A percentile compares a stretch with the other conserved stretches of the same genome.
Conservation (phyloP, 2,888 invertebrate species). For the Hedya salicella region DNA sequence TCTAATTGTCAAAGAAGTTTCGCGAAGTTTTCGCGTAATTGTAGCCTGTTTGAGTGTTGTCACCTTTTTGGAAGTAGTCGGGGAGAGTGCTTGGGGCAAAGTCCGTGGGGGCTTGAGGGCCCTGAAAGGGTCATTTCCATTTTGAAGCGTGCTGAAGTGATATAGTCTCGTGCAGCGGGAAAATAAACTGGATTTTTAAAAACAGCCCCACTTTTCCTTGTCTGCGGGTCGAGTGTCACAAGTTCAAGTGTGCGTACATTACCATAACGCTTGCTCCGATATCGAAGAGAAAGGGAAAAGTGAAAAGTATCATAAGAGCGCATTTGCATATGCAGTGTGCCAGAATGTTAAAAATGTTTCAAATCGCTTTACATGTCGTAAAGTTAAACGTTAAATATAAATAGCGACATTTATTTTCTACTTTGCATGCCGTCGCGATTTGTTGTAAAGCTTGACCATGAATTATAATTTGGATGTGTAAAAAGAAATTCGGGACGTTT, state of each 20-base stretch:
- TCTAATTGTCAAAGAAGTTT: conserved; percentile 37
- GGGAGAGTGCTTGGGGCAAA: conserved; percentile 30
- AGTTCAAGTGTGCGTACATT: conserved; percentile 31
- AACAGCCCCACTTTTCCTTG: conserved; percentile 36
- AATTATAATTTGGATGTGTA: conserved; percentile 15
- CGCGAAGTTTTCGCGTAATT: conserved; percentile 34
- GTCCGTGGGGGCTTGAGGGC: conserved; percentile 29
- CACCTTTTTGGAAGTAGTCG: conserved; percentile 36
- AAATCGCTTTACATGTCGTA: conserved; percentile 30
- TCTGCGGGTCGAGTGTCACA: conserved; percentile 36
- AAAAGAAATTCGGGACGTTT: conserved; percentile 8
- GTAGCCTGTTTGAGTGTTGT: conserved; percentile 34
- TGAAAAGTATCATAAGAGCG: conserved; percentile 33
- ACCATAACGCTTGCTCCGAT: conserved; percentile 29
- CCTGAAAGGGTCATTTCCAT: conserved; percentile 43
- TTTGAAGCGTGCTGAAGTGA: conserved; percentile 39
- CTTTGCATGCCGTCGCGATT: conserved; percentile 21
- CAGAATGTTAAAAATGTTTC: conserved; percentile 29
- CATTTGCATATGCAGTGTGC: conserved; percentile 35
- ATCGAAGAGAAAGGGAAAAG: conserved; percentile 36
- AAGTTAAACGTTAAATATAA: conserved; percentile 34
- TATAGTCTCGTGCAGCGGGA: conserved; percentile 18
- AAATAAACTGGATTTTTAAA: conserved; percentile 29
- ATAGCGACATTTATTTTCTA: conserved; percentile 33
- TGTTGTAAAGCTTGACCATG: conserved; percentile 11